A percentile compares a stretch with the other conserved stretches of the same genome.
Conservation (phyloP, 2,797 vertebrate genomes). For the Brachyrhaphis roseni region DNA sequence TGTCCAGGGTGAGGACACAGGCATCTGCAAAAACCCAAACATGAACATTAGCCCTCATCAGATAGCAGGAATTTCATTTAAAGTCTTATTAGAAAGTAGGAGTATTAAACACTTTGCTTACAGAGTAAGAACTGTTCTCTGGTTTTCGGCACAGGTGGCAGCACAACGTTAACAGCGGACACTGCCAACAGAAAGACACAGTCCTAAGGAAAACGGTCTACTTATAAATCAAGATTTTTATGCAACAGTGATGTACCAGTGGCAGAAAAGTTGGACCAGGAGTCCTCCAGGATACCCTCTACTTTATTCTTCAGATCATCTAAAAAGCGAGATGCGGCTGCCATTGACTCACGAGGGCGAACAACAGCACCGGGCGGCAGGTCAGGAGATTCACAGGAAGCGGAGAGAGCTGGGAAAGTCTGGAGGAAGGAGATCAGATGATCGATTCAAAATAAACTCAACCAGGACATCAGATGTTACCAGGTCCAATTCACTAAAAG, state of each 20-base stretch:
- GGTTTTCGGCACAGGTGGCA: slow-evolving; percentile 30
- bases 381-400: slow-evolving; percentile 20
- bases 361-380: background rate
- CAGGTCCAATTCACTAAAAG: no score
- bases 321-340: background rate
- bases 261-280: background rate
- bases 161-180: background rate
- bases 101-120: slow-evolving; percentile 11
- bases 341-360: background rate
- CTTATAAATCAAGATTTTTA: background rate
- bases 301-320: slow-evolving; percentile 9
- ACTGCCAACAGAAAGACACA: slow-evolving; percentile 1
- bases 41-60: background rate
- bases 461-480: background rate
- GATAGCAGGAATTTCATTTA: background rate
- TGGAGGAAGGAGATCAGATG: slow-evolving; percentile 1
- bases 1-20: slow-evolving; percentile 22
- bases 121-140: slow-evolving; percentile 19
- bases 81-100: background rate
- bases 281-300: background rate
- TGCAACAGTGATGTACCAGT: background rate
- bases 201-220: background rate
- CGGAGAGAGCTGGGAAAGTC: slow-evolving; percentile 32
- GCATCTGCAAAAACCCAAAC: slow-evolving; percentile 9
- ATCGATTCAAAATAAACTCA: background rate